Percentiles rank a stretch among this genome's conserved stretches.
Evolutionary conservation across 1,140 invertebrate species (phyloP).

Genomic region (Leptinotarsa lineolata): DNA sequence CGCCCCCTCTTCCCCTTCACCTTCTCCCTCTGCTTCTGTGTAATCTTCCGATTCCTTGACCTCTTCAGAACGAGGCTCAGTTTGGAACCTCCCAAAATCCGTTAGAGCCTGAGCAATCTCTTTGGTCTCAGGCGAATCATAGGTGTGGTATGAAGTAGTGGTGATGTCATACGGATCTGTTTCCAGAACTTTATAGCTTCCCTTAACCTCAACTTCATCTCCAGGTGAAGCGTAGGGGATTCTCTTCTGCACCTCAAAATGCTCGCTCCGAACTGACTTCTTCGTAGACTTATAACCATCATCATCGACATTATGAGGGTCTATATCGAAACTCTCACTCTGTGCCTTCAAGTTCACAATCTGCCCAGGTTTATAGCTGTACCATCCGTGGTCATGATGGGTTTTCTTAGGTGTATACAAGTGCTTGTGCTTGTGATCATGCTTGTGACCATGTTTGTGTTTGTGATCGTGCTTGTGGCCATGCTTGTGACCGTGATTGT

Average conservation of each 20-base stretch:
- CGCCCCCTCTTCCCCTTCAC: constrained; percentile 2
- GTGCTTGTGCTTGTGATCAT: constrained; percentile 33
- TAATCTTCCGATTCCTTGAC: constrained; percentile 5
- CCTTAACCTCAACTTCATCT: constrained; percentile 22
- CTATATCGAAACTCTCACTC: background rate
- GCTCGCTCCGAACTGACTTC: constrained; percentile 31
- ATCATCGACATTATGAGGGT: constrained; percentile 15
- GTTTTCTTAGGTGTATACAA: constrained; percentile 27
- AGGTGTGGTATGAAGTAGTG: constrained; percentile 18
- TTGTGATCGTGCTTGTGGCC: constrained; percentile 31
- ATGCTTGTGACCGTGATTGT: constrained; percentile 15
- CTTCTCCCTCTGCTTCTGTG: background rate
- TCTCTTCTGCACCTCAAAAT: constrained; percentile 22
- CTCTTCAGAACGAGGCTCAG: background rate
- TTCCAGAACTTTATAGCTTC: constrained; percentile 36
- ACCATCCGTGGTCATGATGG: constrained; percentile 29
- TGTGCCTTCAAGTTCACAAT: background rate
- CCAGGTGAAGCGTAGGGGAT: constrained; percentile 29
- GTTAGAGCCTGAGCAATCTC: constrained; percentile 10
- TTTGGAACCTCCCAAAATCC: background rate
- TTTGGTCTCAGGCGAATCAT: background rate
- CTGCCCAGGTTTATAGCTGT: constrained; percentile 22
- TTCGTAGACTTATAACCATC: constrained; percentile 26
- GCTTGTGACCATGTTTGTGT: constrained; percentile 30
- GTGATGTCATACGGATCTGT: constrained; percentile 26